These are phyloP conservation scores for Gastracanthus pulcherrimus DNA, from an alignment of 2,888 invertebrate genomes.

Conservation along the genomic window DNA sequence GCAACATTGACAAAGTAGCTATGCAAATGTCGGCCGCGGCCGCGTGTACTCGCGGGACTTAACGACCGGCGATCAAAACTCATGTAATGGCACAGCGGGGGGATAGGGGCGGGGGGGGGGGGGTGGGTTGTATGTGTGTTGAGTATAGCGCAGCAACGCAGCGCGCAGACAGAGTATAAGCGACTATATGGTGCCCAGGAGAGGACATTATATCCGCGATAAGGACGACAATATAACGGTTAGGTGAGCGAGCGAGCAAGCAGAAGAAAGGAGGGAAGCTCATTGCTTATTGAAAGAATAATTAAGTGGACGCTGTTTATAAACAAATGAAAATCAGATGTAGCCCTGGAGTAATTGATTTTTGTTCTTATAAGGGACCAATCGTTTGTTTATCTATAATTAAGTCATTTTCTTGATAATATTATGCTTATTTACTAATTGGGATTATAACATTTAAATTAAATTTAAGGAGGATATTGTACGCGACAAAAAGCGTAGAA, in stretches of 20 bases:
- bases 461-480: too few relatives aligned
- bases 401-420: too few relatives aligned
- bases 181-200: slow-evolving; percentile 19
- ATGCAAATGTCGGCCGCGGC: slow-evolving; percentile 63
- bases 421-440: too few relatives aligned
- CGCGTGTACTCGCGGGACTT: slow-evolving; percentile 60
- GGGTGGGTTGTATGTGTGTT: not conserved
- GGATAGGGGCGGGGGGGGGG: not conserved
- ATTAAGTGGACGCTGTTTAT: slow-evolving; percentile 17
- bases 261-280: not conserved
- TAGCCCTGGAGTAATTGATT: not conserved
- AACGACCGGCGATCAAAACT: slow-evolving; percentile 73
- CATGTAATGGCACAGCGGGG: slow-evolving; percentile 70
- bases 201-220: slow-evolving; percentile 46
- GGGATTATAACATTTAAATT: too few relatives aligned
- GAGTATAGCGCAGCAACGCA: not conserved
- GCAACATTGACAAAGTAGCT: slow-evolving; percentile 70
- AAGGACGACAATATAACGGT: slow-evolving; percentile 37
- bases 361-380: not conserved
- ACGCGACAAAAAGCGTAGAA: too few relatives aligned
- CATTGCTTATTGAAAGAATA: slow-evolving; percentile 46
- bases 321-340: slow-evolving; percentile 20
- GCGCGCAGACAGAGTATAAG: not conserved
- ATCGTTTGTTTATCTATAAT: too few relatives aligned
- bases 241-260: not conserved